These are phyloP conservation scores for Eulemur rufifrons DNA, from an alignment of 2,113 vertebrate species.

Conservation along the genomic window DNA sequence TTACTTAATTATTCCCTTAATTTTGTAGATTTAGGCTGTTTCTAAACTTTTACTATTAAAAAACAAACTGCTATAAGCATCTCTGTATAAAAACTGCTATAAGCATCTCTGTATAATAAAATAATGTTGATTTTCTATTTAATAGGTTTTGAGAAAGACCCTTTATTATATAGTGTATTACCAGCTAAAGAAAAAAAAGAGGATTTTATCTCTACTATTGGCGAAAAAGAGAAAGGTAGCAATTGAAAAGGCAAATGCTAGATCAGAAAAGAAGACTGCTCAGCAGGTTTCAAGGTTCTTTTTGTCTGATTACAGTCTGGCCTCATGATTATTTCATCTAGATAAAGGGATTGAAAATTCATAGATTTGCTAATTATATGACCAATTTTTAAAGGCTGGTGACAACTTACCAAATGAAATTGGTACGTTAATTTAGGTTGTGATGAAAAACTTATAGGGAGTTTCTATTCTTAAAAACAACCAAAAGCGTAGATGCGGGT, in stretches of 20 bases:
- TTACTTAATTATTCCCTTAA: constrained; percentile 40
- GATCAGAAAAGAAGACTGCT: neutral
- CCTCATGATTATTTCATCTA: neutral
- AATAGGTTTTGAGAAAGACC: neutral
- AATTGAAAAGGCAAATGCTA: constrained; percentile 2
- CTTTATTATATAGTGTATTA: neutral
- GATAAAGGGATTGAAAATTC: neutral
- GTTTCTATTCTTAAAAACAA: neutral
- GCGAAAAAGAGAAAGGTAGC: neutral
- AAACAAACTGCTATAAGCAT: neutral
- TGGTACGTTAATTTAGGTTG: neutral
- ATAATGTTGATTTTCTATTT: neutral
- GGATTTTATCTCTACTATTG: neutral
- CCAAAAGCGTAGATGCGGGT: neutral
- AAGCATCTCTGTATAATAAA: neutral
- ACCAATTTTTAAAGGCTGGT: constrained; percentile 39
- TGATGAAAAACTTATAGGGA: neutral
- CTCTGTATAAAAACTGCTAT: neutral
- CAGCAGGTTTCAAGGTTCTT: constrained; percentile 6
- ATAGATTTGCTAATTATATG: neutral
- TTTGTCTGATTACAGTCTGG: neutral
- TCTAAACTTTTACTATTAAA: constrained; percentile 46
- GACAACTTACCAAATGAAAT: constrained; percentile 45
- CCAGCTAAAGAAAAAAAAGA: neutral
- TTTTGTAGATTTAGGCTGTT: constrained; percentile 19